These are phyloP conservation scores for Anolis apletophallus DNA, from an alignment of 2,797 vertebrate species.

Conservation along the genomic window DNA sequence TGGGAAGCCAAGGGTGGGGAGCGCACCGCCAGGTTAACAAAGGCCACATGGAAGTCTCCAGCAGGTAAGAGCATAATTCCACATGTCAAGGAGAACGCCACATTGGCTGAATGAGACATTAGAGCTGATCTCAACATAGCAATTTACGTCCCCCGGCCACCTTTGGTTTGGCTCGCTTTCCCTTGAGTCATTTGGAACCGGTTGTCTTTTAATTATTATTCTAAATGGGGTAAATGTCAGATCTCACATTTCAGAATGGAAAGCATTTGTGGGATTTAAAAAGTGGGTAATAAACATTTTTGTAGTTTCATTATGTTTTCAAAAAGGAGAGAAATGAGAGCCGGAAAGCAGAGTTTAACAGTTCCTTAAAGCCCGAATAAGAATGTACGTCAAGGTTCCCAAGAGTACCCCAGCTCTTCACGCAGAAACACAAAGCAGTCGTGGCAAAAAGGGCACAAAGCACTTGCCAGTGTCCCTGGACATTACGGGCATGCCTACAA, in stretches of 20 bases:
- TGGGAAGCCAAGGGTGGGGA: background rate
- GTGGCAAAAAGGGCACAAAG: background rate
- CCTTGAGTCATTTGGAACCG: background rate
- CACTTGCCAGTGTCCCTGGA: too few species aligned
- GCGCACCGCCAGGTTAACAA: background rate
- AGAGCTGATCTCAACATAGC: background rate
- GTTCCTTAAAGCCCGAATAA: background rate
- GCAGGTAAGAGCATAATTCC: background rate
- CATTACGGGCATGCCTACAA: background rate
- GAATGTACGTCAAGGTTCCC: background rate
- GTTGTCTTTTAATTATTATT: background rate
- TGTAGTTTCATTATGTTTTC: background rate
- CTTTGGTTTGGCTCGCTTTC: slow-evolving; percentile 11
- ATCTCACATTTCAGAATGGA: background rate
- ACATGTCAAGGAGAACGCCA: background rate
- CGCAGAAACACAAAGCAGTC: background rate
- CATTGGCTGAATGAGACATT: background rate
- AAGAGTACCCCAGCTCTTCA: background rate
- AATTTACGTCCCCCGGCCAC: background rate
- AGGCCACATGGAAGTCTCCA: background rate
- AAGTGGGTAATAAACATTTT: background rate
- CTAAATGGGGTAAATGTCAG: background rate
- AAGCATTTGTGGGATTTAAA: background rate
- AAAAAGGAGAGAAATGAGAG: background rate
- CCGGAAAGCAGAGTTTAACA: background rate